Evolutionary conservation across 2,113 vertebrate species (phyloP).

Genomic region (Psittacus erithacus): DNA sequence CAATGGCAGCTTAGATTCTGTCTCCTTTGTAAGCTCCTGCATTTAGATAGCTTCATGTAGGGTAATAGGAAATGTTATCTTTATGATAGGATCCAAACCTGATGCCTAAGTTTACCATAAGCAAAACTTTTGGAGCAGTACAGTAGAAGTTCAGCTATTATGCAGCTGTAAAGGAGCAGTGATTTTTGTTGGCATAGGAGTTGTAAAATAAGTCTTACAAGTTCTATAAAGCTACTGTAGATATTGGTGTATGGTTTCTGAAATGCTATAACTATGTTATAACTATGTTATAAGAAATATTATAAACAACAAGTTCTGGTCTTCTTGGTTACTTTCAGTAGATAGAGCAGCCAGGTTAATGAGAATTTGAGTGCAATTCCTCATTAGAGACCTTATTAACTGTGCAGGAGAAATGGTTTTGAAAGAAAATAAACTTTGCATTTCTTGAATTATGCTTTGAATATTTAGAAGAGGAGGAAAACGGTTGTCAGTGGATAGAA

Average conservation of each 20-base stretch:
- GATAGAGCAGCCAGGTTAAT: background rate
- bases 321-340: background rate
- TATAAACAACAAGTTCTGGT: background rate
- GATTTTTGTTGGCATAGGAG: background rate
- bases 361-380: background rate
- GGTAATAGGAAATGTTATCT: background rate
- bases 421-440: background rate
- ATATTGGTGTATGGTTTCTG: background rate
- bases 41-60: background rate
- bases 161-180: background rate
- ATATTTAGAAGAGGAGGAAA: background rate
- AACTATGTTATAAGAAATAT: background rate
- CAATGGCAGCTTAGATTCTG: background rate
- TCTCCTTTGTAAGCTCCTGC: background rate
- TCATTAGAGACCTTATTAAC: background rate
- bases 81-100: background rate
- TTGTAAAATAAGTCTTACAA: background rate
- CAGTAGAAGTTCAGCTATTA: background rate
- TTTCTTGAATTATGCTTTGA: background rate
- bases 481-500: background rate
- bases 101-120: background rate
- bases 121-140: background rate
- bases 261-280: background rate
- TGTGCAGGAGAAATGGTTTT: background rate
- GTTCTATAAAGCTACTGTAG: background rate